Base-by-base conservation (phyloP, 1,140 invertebrate genomes). In the Phymastichus coffea region DNA sequence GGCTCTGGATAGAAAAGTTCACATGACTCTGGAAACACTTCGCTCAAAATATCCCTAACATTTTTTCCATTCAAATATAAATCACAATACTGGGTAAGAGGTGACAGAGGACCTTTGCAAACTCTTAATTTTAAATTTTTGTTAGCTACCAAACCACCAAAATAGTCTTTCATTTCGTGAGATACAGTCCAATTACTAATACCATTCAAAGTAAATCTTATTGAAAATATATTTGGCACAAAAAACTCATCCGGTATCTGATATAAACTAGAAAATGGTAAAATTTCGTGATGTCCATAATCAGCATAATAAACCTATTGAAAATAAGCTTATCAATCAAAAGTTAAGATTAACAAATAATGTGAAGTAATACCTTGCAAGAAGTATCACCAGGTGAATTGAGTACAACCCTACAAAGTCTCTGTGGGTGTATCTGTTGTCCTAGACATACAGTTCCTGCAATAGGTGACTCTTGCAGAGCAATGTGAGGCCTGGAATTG, bases 231-330 rank as follows among this genome's bases (percentile, higher is more conserved):
- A 44, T 51, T 53, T 6, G 44, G 33, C 15, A 44, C 17, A 8
- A 49, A 47, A 56, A 59, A 65, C 47, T 53, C 40, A 47, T 57
- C 77, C 2, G 89, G 88, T 63, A 92, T 84, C 72, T 88, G 83
- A 73, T 83, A 92, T 28, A 92, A 84, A 63, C 88, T 83, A 57
- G 84, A 82, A 30, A 85, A 84, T 4, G 83, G 80, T 22, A 91
- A 79, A 59, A 85, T 70, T 76, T 90, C 89, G 4, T 84, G 86
- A 64, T 89, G 87, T 7, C 90, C 90, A 72, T 87, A 91, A 74
- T 92, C 90, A 17, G 90, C 87, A 69, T 88, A 92, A 66, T 87
- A 89, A 12, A 91, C 80, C 76, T 87, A 84, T 66, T 83, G 85
- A 25, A 79, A 77, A 28, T 79, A 10, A 61, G 62, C 6, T 33